A percentile compares a stretch with the other conserved stretches of the same genome.
These are phyloP conservation scores for Zaprionus lachaisei DNA, from an alignment of 1,140 invertebrate species.

Conservation along the genomic window DNA sequence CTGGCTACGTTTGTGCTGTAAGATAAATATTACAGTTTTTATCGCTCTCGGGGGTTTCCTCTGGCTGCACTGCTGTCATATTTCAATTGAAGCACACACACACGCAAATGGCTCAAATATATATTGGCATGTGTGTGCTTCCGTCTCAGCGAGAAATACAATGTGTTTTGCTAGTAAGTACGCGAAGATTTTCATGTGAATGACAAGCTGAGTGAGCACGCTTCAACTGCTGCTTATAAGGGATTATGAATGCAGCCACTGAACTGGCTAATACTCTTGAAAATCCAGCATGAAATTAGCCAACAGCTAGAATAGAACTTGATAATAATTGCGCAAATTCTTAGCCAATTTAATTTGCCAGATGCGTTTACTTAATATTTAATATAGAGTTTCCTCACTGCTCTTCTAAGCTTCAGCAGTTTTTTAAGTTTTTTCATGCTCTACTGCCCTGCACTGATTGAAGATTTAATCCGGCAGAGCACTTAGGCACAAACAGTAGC, in stretches of 20 bases:
- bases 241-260: not conserved
- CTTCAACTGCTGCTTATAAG: not conserved
- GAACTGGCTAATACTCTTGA: not conserved
- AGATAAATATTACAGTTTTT: slow-evolving; percentile 56
- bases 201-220: not conserved
- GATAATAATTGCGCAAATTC: not conserved
- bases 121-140: slow-evolving; percentile 17
- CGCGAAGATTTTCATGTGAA: not conserved
- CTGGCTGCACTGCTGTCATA: slow-evolving; percentile 48
- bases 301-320: not conserved
- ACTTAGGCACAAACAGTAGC: no score
- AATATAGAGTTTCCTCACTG: not conserved
- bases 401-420: not conserved
- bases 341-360: not conserved
- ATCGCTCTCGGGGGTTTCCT: slow-evolving; percentile 48
- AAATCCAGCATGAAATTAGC: not conserved
- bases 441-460: no score
- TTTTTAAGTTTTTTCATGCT: not conserved
- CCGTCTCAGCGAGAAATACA: not conserved
- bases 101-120: slow-evolving; percentile 38
- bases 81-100: slow-evolving; percentile 57
- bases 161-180: not conserved
- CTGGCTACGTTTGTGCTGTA: slow-evolving; percentile 19
- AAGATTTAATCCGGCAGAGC: no score
- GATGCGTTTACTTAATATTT: not conserved